Conservation (phyloP, 53 echinoderm and acorn worm species). For the Paelopatides confundens region DNA sequence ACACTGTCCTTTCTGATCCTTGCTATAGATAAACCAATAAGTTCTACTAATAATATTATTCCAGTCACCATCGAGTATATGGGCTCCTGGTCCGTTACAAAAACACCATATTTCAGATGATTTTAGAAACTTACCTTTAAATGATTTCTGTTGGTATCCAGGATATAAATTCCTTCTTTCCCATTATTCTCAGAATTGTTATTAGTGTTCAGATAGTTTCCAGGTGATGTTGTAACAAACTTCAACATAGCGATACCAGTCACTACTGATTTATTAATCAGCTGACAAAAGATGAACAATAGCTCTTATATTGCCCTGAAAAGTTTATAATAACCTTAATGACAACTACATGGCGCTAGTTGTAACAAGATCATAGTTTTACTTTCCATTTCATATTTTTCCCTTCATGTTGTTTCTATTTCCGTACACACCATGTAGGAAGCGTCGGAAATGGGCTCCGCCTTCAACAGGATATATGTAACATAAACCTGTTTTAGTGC, state of each 20-base stretch:
- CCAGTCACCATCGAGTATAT: no score
- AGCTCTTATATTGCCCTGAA: neutral
- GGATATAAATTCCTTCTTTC: neutral
- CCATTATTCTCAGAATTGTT: constrained; percentile 1
- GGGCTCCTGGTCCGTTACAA: no score
- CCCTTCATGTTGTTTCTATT: neutral
- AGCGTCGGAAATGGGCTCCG: neutral
- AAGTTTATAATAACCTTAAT: neutral
- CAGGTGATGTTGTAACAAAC: constrained; percentile 30
- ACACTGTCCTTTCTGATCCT: no score
- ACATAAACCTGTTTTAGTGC: neutral
- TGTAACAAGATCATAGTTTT: neutral
- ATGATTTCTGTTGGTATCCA: constrained; percentile 18
- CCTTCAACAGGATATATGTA: neutral
- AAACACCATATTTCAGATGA: no score
- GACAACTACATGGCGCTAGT: neutral
- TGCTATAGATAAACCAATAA: no score
- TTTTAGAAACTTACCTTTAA: neutral
- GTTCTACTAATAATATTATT: no score
- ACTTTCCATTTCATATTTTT: neutral
- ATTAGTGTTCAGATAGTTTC: constrained; percentile 13
- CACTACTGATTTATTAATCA: neutral
- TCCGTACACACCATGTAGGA: neutral
- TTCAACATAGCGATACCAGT: constrained; percentile 9
- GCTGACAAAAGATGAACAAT: neutral